These are phyloP conservation scores for Orthosia gothica DNA, from an alignment of 2,888 invertebrate genomes.

Conservation along the genomic window DNA sequence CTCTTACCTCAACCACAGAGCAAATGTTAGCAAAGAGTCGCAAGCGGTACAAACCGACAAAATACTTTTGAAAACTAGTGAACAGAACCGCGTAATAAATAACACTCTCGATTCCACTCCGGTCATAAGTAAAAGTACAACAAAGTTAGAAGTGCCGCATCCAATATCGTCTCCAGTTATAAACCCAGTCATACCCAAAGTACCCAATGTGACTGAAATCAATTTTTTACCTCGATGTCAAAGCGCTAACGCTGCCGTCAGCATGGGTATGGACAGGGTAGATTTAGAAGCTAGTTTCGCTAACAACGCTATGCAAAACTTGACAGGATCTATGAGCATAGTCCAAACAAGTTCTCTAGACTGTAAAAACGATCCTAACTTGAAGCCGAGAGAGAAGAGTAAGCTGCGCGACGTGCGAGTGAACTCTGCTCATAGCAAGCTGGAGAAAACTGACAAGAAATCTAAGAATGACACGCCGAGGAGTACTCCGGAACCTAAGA, in stretches of 20 bases:
- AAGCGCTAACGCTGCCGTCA: constrained; percentile 87
- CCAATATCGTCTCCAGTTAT: constrained; percentile 89
- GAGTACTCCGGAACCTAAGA: constrained; percentile 87
- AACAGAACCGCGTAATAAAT: constrained; percentile 79
- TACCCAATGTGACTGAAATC: constrained; percentile 85
- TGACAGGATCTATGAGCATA: constrained; percentile 83
- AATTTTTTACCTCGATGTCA: constrained; percentile 88
- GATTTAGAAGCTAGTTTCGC: constrained; percentile 83
- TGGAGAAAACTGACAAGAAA: constrained; percentile 88
- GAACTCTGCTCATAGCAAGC: constrained; percentile 88
- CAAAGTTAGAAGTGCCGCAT: constrained; percentile 89
- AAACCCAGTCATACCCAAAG: constrained; percentile 87
- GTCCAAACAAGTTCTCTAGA: constrained; percentile 80
- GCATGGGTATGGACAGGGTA: constrained; percentile 83
- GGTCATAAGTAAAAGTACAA: constrained; percentile 83
- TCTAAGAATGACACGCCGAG: constrained; percentile 83
- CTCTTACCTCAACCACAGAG: constrained; percentile 83
- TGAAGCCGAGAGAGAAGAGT: constrained; percentile 87
- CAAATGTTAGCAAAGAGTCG: constrained; percentile 83
- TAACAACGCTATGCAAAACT: constrained; percentile 79
- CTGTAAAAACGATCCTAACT: constrained; percentile 83
- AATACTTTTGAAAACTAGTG: constrained; percentile 79
- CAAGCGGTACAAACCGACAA: constrained; percentile 88
- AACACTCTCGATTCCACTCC: constrained; percentile 80
- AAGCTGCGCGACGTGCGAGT: constrained; percentile 88